Percentiles rank a stretch among this genome's conserved stretches.
phyloP scores from a whole-genome alignment of 2,888 invertebrate species.

The Lymantria monacha region DNA sequence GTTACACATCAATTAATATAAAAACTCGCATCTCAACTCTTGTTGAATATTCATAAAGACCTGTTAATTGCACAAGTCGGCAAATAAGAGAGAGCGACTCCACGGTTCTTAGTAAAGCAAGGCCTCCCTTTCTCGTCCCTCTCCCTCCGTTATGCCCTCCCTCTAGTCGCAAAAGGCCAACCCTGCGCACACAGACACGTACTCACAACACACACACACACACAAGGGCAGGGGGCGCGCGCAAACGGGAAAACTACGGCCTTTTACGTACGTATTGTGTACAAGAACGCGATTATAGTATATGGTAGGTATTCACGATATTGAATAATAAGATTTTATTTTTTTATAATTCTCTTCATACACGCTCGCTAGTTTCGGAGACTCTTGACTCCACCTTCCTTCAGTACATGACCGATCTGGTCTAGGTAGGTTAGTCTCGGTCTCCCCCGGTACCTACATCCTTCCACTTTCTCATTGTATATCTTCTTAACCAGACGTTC shows the following conservation, averaged over 20 bases:
- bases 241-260: slow-evolving; percentile 79
- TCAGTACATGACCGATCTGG: too few species aligned
- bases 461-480: too few species aligned
- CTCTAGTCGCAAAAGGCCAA: slow-evolving; percentile 64
- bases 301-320: slow-evolving; percentile 27
- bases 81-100: slow-evolving; percentile 76
- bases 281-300: slow-evolving; percentile 65
- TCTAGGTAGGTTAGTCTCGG: too few species aligned
- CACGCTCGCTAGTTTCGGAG: too few species aligned
- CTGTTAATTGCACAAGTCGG: slow-evolving; percentile 80
- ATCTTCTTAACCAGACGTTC: too few species aligned
- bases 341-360: too few species aligned
- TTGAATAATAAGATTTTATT: background rate
- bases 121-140: slow-evolving; percentile 36
- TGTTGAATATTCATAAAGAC: slow-evolving; percentile 80
- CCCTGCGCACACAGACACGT: slow-evolving; percentile 49
- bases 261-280: slow-evolving; percentile 79
- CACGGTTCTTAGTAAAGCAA: slow-evolving; percentile 60
- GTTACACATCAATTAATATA: slow-evolving; percentile 75
- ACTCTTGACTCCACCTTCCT: too few species aligned
- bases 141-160: slow-evolving; percentile 41
- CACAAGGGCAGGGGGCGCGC: slow-evolving; percentile 62
- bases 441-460: too few species aligned
- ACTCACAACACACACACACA: slow-evolving; percentile 49
- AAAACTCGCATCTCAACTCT: slow-evolving; percentile 64